Conservation (phyloP, 2,888 invertebrate species). For the Scelioninae gen. 2 region DNA sequence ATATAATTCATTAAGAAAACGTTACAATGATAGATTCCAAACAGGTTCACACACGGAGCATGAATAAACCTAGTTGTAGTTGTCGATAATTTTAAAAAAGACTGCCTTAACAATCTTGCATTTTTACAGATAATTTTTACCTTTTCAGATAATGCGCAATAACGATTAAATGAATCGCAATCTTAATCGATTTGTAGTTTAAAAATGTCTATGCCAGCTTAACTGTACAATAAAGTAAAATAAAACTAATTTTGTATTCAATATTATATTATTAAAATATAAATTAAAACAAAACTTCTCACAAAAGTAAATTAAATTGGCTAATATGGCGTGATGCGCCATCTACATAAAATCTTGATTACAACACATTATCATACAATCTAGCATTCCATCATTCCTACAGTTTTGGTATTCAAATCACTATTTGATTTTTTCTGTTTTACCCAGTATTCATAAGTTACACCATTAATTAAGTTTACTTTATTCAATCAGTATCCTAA, state of each 20-base stretch:
- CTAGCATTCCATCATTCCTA: conserved; percentile 66
- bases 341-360: conserved; percentile 35
- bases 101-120: conserved; percentile 1
- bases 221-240: conserved; percentile 24
- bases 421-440: conserved; percentile 65
- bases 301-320: conserved; percentile 34
- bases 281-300: conserved; percentile 23
- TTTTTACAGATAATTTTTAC: conserved; percentile 26
- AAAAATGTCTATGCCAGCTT: conserved; percentile 22
- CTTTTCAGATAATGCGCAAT: neutral
- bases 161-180: conserved; percentile 10
- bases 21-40: conserved; percentile 44
- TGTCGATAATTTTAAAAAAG: conserved; percentile 19
- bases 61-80: conserved; percentile 6
- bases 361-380: conserved; percentile 63
- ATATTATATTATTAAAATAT: conserved; percentile 5
- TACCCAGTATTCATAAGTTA: conserved; percentile 69
- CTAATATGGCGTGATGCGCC: conserved; percentile 32
- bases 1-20: conserved; percentile 13
- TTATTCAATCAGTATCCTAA: conserved; percentile 65
- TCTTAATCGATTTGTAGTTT: neutral
- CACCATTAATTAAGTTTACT: conserved; percentile 68
- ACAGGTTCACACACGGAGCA: conserved; percentile 45
- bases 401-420: conserved; percentile 68
- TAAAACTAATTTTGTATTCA: neutral